Conservation (phyloP, 1,140 invertebrate species). For the Caenorhabditis inopinata region DNA sequence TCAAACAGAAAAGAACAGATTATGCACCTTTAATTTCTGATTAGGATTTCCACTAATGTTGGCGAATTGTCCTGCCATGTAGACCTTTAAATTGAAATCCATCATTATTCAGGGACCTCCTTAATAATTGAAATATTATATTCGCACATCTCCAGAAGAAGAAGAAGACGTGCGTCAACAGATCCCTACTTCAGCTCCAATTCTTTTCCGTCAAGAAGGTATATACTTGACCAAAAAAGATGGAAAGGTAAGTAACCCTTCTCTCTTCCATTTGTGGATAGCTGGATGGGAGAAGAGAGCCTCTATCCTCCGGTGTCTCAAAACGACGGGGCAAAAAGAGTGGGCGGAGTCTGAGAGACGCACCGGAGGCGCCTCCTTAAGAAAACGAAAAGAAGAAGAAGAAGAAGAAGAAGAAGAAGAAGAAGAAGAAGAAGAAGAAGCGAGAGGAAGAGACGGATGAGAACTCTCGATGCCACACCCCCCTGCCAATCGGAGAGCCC, state of each 20-base stretch:
- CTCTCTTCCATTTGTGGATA: background rate
- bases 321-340: background rate
- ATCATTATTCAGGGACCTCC: background rate
- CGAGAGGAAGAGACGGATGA: too few species aligned
- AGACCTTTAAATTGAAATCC: too few species aligned
- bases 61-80: too few species aligned
- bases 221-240: too few species aligned
- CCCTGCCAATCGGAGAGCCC: conserved; percentile 5
- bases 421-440: background rate
- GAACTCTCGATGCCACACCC: background rate
- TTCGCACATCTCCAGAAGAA: too few species aligned
- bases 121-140: background rate
- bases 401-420: background rate
- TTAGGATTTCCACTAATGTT: too few species aligned
- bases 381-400: background rate
- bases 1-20: too few species aligned
- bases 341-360: too few species aligned
- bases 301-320: conserved; percentile 1
- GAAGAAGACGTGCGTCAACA: too few species aligned
- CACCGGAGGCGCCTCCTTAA: background rate
- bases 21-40: too few species aligned
- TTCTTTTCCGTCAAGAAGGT: too few species aligned
- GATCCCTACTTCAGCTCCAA: too few species aligned
- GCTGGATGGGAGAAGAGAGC: background rate
- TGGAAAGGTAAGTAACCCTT: conserved; percentile 4